A percentile compares a stretch with the other conserved stretches of the same genome.
These are phyloP conservation scores for Apotomis capreana DNA, from an alignment of 2,888 invertebrate species.

Conservation along the genomic window DNA sequence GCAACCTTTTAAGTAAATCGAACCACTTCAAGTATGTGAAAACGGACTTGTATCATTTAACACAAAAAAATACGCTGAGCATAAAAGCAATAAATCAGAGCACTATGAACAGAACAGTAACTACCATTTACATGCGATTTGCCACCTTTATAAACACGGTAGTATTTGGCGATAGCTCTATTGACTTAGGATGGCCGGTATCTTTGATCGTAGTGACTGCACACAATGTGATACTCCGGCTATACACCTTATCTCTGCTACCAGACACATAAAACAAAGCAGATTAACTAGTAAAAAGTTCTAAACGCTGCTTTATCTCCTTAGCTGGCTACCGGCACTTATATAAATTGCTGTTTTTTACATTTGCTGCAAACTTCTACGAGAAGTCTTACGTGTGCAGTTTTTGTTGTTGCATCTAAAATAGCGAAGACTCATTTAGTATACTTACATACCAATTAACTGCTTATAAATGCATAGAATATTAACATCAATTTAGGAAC, in stretches of 20 bases:
- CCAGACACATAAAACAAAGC: constrained; percentile 20
- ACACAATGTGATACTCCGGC: constrained; percentile 32
- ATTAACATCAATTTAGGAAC: too few relatives aligned
- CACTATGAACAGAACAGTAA: constrained; percentile 6
- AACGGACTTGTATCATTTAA: too few relatives aligned
- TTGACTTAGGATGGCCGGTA: constrained; percentile 57
- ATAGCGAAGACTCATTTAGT: neutral
- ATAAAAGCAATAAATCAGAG: constrained; percentile 21
- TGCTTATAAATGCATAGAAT: too few relatives aligned
- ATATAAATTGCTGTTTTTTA: constrained; percentile 33
- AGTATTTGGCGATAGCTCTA: constrained; percentile 49
- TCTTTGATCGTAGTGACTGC: constrained; percentile 36
- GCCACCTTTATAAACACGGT: constrained; percentile 17
- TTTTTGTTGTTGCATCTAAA: constrained; percentile 3
- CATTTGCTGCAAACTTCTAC: constrained; percentile 7
- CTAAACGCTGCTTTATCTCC: constrained; percentile 28
- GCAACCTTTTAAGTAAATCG: too few relatives aligned
- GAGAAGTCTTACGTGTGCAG: constrained; percentile 3
- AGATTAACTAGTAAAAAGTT: constrained; percentile 32
- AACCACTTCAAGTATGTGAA: too few relatives aligned
- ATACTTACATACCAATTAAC: too few relatives aligned
- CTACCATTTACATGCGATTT: constrained; percentile 22
- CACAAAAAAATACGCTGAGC: too few relatives aligned
- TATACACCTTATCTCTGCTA: constrained; percentile 28
- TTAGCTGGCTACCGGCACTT: constrained; percentile 26